Percentiles rank a stretch among this genome's conserved stretches.
Evolutionary conservation across 2,888 invertebrate genomes (phyloP).

Genomic region (Entomobrya multifasciata): DNA sequence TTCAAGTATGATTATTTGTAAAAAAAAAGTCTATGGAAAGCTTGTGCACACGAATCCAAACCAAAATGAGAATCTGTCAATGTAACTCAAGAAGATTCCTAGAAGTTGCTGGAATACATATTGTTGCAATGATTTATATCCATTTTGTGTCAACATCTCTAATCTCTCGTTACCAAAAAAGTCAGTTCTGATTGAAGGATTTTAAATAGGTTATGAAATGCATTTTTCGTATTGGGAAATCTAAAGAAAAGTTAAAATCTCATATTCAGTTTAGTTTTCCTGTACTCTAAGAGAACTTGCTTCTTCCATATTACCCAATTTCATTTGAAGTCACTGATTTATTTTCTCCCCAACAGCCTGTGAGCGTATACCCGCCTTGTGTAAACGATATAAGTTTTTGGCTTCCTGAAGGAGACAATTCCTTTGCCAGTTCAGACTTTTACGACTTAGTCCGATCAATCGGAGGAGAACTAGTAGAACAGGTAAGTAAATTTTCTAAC

Average conservation of each 20-base stretch:
- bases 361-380: slow-evolving; percentile 94
- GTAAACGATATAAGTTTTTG: slow-evolving; percentile 97
- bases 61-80: too few relatives aligned
- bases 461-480: slow-evolving; percentile 96
- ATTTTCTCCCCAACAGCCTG: slow-evolving; percentile 83
- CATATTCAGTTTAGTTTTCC: neutral
- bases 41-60: too few relatives aligned
- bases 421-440: slow-evolving; percentile 90
- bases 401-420: slow-evolving; percentile 86
- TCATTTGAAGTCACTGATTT: neutral
- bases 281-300: neutral
- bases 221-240: slow-evolving; percentile 4
- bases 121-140: too few relatives aligned
- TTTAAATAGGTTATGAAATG: slow-evolving; percentile 58
- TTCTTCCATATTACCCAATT: neutral
- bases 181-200: slow-evolving; percentile 67
- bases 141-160: too few relatives aligned
- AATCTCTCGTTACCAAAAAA: slow-evolving; percentile 39
- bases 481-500: slow-evolving; percentile 83
- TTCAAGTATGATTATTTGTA: too few relatives aligned
- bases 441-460: slow-evolving; percentile 94
- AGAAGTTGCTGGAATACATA: too few relatives aligned
- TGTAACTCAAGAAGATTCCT: too few relatives aligned
- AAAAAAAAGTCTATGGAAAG: too few relatives aligned
- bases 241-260: neutral